Evolutionary conservation across 2,888 invertebrate species (phyloP).

Genomic region (Heteromurus nitidus): DNA sequence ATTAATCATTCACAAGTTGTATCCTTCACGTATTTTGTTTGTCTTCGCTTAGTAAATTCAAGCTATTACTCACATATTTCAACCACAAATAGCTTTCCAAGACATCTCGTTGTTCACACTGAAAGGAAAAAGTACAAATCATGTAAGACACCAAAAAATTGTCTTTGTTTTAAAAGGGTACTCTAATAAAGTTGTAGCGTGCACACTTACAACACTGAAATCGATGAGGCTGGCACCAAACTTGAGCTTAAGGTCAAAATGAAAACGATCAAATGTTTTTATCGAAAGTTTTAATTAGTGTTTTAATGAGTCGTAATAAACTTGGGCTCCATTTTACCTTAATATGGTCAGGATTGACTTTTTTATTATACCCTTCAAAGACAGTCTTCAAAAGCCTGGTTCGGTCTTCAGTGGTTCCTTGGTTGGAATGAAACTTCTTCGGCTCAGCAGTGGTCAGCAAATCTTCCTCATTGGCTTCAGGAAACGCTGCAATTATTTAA

Average conservation of each 20-base stretch:
- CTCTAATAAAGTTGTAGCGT: no score
- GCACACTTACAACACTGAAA: constrained; percentile 60
- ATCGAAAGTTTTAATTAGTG: constrained; percentile 47
- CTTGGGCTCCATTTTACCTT: no score
- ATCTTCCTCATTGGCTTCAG: no score
- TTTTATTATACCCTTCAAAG: constrained; percentile 42
- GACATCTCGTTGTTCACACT: constrained; percentile 42
- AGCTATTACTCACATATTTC: constrained; percentile 56
- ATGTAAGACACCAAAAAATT: neutral
- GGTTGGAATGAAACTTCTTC: no score
- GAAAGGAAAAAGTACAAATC: neutral
- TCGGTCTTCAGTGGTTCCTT: constrained; percentile 40
- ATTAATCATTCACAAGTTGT: no score
- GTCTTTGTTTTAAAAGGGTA: neutral
- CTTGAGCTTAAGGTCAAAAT: constrained; percentile 37
- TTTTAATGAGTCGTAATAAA: no score
- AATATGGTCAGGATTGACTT: constrained; percentile 51
- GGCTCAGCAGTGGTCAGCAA: no score
- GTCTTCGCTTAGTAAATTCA: no score
- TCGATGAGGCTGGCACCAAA: constrained; percentile 58
- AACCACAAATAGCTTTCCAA: constrained; percentile 61
- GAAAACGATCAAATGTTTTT: constrained; percentile 40
- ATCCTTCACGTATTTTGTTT: no score
- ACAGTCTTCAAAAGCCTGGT: constrained; percentile 45
- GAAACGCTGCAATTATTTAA: no score